phyloP scores from a whole-genome alignment of 2,888 invertebrate genomes.

The Caenorhabditis becei region DNA sequence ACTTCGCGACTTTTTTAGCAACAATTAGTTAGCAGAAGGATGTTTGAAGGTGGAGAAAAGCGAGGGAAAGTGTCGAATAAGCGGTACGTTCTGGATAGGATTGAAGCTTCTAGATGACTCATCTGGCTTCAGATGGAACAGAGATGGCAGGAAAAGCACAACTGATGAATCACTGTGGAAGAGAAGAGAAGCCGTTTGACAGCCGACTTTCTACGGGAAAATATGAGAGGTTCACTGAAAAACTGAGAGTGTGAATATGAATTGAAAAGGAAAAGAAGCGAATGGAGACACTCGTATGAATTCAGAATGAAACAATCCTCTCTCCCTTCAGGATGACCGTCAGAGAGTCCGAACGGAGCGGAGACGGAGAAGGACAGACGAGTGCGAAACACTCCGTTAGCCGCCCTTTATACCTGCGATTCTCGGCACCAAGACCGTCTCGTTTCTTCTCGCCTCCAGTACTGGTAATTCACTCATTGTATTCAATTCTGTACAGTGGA shows the following conservation, averaged over 20 bases:
- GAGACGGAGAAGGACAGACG: not conserved
- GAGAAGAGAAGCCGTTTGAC: slow-evolving; percentile 6
- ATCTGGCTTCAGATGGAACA: no score
- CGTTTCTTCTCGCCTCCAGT: not conserved
- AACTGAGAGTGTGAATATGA: not conserved
- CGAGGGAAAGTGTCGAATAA: no score
- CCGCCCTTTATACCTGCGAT: slow-evolving; percentile 9
- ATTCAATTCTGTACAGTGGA: slow-evolving; percentile 47
- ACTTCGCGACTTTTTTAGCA: not conserved
- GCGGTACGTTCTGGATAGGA: no score
- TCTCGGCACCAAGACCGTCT: slow-evolving; percentile 1
- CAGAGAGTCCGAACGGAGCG: slow-evolving; percentile 6
- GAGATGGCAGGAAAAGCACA: not conserved
- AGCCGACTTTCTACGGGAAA: not conserved
- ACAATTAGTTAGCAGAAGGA: not conserved
- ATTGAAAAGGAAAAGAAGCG: no score
- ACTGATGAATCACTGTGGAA: no score
- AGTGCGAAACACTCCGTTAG: not conserved
- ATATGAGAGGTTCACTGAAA: no score
- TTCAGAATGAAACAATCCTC: slow-evolving; percentile 29
- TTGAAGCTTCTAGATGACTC: no score
- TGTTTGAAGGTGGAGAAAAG: not conserved
- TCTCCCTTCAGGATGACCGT: not conserved
- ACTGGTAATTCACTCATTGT: slow-evolving; percentile 15
- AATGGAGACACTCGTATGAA: slow-evolving; percentile 32